These are phyloP conservation scores for Psittacula cyanocephala DNA, from an alignment of 2,113 vertebrate genomes.

Conservation along the genomic window DNA sequence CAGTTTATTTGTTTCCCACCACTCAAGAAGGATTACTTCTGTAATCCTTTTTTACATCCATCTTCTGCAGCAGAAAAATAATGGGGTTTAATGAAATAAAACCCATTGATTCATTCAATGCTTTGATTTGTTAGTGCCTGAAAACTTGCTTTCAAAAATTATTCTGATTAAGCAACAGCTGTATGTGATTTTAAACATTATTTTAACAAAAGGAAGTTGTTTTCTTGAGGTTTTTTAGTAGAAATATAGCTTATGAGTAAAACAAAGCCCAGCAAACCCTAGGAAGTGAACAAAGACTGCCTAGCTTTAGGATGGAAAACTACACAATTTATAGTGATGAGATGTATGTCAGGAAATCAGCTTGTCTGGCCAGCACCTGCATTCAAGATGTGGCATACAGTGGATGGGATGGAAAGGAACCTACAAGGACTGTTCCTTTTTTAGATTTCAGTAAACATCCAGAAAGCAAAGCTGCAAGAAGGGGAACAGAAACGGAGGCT, in stretches of 20 bases:
- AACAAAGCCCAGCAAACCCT: neutral
- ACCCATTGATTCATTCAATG: neutral
- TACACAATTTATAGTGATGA: neutral
- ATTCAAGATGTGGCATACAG: neutral
- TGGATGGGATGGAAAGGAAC: neutral
- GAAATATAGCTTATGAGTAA: neutral
- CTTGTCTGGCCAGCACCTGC: conserved; percentile 26
- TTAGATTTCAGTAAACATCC: neutral
- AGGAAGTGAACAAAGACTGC: neutral
- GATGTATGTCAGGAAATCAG: neutral
- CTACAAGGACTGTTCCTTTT: neutral
- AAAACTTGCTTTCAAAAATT: neutral
- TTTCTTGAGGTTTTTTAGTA: neutral
- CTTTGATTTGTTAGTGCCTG: neutral
- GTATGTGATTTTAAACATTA: neutral
- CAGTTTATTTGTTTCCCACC: neutral
- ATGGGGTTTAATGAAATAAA: neutral
- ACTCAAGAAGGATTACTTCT: neutral
- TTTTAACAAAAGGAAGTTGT: neutral
- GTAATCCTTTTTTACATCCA: neutral
- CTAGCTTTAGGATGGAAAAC: neutral
- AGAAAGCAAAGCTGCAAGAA: neutral
- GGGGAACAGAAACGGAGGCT: neutral
- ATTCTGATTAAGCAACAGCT: neutral
- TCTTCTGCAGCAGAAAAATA: neutral